phyloP scores from a whole-genome alignment of 2,888 invertebrate species.

The Vanessa cardui region DNA sequence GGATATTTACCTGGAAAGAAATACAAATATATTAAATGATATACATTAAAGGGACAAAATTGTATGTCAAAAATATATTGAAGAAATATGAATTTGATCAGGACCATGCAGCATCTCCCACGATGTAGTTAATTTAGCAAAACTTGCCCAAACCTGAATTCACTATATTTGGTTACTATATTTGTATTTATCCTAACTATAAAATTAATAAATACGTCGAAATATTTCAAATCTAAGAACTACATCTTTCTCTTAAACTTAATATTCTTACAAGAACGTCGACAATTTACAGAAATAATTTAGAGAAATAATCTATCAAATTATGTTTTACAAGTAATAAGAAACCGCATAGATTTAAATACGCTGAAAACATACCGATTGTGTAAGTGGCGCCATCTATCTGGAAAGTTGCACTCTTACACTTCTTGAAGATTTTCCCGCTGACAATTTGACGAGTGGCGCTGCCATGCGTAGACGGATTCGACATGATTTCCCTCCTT shows the following conservation, averaged over 20 bases:
- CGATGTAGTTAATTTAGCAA: too few species aligned
- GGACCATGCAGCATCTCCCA: too few species aligned
- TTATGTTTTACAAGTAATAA: not conserved
- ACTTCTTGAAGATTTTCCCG: slow-evolving; percentile 88
- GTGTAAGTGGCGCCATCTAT: slow-evolving; percentile 94
- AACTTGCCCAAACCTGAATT: too few species aligned
- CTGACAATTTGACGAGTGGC: slow-evolving; percentile 77
- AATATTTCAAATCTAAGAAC: too few species aligned
- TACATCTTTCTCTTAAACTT: too few species aligned
- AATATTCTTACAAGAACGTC: not conserved
- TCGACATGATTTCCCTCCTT: slow-evolving; percentile 69
- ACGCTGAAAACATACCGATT: slow-evolving; percentile 85
- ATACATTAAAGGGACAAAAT: not conserved
- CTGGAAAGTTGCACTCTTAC: slow-evolving; percentile 93
- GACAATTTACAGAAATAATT: too few species aligned
- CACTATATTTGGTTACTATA: too few species aligned
- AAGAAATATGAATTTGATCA: too few species aligned
- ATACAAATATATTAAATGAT: not conserved
- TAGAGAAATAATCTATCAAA: too few species aligned
- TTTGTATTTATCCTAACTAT: too few species aligned
- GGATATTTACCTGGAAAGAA: slow-evolving; percentile 33
- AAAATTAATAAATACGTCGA: too few species aligned
- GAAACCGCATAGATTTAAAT: not conserved
- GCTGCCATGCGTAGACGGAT: slow-evolving; percentile 77
- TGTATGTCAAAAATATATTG: too few species aligned